These are phyloP conservation scores for Leptopilina syphax DNA, from an alignment of 2,888 invertebrate genomes.

Conservation along the genomic window DNA sequence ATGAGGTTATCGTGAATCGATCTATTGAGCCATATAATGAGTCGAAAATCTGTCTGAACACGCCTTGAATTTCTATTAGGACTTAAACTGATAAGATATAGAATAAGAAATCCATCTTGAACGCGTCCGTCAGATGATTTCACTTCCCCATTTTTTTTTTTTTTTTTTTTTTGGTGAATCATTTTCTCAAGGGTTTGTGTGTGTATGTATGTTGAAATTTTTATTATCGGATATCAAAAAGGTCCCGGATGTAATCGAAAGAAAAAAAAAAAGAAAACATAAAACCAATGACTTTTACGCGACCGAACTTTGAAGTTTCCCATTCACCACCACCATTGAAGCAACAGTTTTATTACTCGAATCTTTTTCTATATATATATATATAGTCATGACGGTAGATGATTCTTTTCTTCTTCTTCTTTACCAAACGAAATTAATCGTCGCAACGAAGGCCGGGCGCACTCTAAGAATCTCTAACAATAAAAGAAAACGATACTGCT, in stretches of 20 bases:
- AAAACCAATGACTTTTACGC: slow-evolving; percentile 39
- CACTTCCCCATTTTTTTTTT: neutral
- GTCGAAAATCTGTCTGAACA: slow-evolving; percentile 27
- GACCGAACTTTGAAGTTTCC: slow-evolving; percentile 31
- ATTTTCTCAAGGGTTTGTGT: slow-evolving; percentile 15
- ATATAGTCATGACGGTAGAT: slow-evolving; percentile 17
- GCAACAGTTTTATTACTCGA: slow-evolving; percentile 39
- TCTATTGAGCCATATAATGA: slow-evolving; percentile 24
- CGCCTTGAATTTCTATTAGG: slow-evolving; percentile 2
- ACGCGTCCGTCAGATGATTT: neutral
- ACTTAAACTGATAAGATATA: neutral
- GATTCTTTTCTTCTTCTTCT: slow-evolving; percentile 29
- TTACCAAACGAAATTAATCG: slow-evolving; percentile 20
- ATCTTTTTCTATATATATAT: neutral
- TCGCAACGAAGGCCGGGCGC: neutral
- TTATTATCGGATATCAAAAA: slow-evolving; percentile 30
- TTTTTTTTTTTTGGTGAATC: neutral
- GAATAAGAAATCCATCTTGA: slow-evolving; percentile 35
- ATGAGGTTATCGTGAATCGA: slow-evolving; percentile 26
- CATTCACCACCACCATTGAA: slow-evolving; percentile 4
- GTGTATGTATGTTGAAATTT: slow-evolving; percentile 32
- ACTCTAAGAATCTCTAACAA: neutral
- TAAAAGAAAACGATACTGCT: slow-evolving; percentile 24
- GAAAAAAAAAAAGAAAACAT: neutral
- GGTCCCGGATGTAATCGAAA: slow-evolving; percentile 32